These are phyloP conservation scores for Chelonoidis abingdonii DNA, from an alignment of 2,113 vertebrate species.

Conservation along the genomic window DNA sequence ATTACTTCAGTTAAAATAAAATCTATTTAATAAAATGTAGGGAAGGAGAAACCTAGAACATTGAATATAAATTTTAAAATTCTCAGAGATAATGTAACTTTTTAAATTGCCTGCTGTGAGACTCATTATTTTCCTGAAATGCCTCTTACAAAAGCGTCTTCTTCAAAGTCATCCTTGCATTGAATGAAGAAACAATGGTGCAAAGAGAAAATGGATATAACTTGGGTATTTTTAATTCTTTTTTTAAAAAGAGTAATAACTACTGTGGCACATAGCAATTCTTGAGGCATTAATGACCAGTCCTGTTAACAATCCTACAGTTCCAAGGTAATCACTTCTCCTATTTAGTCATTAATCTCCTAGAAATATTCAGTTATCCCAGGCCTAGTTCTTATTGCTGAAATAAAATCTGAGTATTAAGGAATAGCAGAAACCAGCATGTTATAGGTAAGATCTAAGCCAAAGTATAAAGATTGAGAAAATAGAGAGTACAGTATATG, in stretches of 20 bases:
- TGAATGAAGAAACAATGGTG: neutral
- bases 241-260: neutral
- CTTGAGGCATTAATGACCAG: neutral
- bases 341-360: slow-evolving; percentile 4
- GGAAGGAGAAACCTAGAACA: neutral
- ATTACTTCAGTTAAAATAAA: neutral
- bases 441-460: neutral
- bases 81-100: neutral
- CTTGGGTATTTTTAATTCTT: neutral
- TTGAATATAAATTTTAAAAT: neutral
- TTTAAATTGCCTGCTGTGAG: neutral
- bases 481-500: neutral
- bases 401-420: slow-evolving; percentile 10
- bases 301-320: neutral
- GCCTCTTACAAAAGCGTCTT: neutral
- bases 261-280: neutral
- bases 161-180: neutral
- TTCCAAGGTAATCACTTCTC: slow-evolving; percentile 1
- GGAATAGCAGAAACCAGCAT: neutral
- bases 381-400: neutral
- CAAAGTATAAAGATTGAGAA: neutral
- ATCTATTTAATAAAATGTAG: neutral
- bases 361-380: slow-evolving; percentile 5
- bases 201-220: neutral
- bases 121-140: neutral